These are phyloP conservation scores for Pangasianodon hypophthalmus DNA, from an alignment of 2,113 vertebrate genomes.

Conservation along the genomic window DNA sequence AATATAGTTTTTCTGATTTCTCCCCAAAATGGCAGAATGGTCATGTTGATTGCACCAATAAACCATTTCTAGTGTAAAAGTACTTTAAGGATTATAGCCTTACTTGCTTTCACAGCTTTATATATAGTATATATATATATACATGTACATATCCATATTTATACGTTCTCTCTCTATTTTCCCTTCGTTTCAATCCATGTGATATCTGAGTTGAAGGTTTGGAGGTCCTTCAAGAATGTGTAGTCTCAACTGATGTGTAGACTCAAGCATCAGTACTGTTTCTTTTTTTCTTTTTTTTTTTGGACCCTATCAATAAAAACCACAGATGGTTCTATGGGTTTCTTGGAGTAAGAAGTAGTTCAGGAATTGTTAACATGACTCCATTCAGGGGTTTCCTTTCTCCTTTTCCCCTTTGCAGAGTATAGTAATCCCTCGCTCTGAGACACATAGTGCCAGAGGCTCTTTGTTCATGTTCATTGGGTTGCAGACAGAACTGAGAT, in stretches of 20 bases:
- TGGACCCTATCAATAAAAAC: not conserved
- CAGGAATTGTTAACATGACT: not conserved
- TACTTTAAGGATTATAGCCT: not conserved
- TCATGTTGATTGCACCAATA: not conserved
- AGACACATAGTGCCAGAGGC: conserved; percentile 2
- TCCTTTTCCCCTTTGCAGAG: not conserved
- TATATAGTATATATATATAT: not conserved
- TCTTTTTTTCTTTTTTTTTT: not conserved
- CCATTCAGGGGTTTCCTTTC: not conserved
- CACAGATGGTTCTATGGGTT: not conserved
- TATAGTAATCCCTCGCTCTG: conserved; percentile 10
- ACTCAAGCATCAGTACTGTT: not conserved
- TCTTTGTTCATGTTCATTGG: conserved; percentile 39
- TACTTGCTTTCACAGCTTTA: not conserved
- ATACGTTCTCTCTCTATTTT: not conserved
- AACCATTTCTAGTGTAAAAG: not conserved
- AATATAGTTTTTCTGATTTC: not conserved
- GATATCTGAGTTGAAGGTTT: not conserved
- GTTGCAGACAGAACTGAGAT: conserved; percentile 38
- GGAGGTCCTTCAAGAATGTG: not conserved
- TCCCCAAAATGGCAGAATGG: not conserved
- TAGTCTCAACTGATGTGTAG: not conserved
- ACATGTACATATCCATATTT: not conserved
- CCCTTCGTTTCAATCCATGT: too few relatives aligned
- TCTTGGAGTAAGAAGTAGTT: not conserved